These are phyloP conservation scores for Zeus faber DNA, from an alignment of 2,113 vertebrate genomes.

Conservation along the genomic window DNA sequence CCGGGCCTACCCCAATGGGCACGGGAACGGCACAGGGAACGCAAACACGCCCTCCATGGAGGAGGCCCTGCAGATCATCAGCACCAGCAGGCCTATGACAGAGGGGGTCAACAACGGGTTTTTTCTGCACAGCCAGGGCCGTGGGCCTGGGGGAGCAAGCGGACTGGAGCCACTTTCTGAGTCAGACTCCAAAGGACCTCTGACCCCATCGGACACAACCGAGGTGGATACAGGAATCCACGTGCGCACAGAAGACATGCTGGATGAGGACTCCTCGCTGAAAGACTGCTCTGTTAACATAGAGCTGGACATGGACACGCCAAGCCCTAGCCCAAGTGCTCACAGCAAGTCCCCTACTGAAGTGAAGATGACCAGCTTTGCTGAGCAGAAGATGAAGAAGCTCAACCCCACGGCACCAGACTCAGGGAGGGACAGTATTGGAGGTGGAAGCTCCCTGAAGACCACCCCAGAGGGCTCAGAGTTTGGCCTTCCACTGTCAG, in stretches of 20 bases:
- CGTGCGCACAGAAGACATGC: constrained; percentile 90
- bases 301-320: constrained; percentile 91
- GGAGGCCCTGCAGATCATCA: constrained; percentile 90
- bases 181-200: constrained; percentile 77
- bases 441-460: constrained; percentile 86
- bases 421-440: constrained; percentile 67
- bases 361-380: constrained; percentile 94
- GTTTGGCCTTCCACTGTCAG: constrained; percentile 84
- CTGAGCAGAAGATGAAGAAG: constrained; percentile 92
- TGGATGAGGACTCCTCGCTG: constrained; percentile 95
- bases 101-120: constrained; percentile 86
- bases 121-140: constrained; percentile 87
- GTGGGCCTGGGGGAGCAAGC: constrained; percentile 52
- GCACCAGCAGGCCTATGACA: constrained; percentile 74
- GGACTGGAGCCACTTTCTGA: constrained; percentile 77
- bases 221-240: constrained; percentile 96
- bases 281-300: constrained; percentile 93
- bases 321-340: constrained; percentile 85
- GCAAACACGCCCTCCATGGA: constrained; percentile 82
- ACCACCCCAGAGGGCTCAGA: constrained; percentile 94
- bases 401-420: constrained; percentile 82
- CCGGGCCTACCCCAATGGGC: constrained; percentile 51
- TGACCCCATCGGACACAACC: constrained; percentile 85
- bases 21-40: constrained; percentile 71
- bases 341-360: constrained; percentile 85